Evolutionary conservation across 2,113 vertebrate genomes (phyloP).

Genomic region (Serinus canaria): DNA sequence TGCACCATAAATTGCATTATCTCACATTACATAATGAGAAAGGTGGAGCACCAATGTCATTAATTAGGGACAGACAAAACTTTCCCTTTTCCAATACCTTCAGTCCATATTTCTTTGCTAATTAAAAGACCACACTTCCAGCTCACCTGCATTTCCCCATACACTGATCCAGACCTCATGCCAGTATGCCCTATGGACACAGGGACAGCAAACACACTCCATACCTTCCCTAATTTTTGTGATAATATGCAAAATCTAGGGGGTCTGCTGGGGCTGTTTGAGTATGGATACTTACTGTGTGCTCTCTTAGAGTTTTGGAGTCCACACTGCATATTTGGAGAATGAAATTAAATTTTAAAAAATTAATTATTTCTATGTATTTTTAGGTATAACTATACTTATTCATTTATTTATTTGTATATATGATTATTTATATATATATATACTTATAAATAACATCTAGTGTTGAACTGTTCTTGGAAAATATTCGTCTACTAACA

Average conservation of each 20-base stretch:
- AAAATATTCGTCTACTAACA: not conserved
- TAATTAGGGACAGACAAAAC: not conserved
- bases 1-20: not conserved
- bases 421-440: not conserved
- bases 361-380: too few relatives aligned
- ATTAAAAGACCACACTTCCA: not conserved
- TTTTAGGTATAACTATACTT: not conserved
- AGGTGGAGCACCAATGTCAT: not conserved
- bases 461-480: not conserved
- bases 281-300: fast-evolving
- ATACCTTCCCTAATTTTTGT: not conserved
- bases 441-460: not conserved
- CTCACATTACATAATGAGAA: not conserved
- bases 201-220: not conserved
- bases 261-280: not conserved
- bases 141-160: not conserved
- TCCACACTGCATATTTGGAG: not conserved
- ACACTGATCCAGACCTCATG: not conserved
- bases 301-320: not conserved
- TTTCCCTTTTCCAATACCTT: not conserved
- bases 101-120: not conserved
- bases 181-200: fast-evolving
- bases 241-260: not conserved
- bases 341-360: not conserved
- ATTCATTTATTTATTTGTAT: not conserved